Evolutionary conservation across 2,113 vertebrate genomes (phyloP).

Genomic region (Osmerus eperlanus): DNA sequence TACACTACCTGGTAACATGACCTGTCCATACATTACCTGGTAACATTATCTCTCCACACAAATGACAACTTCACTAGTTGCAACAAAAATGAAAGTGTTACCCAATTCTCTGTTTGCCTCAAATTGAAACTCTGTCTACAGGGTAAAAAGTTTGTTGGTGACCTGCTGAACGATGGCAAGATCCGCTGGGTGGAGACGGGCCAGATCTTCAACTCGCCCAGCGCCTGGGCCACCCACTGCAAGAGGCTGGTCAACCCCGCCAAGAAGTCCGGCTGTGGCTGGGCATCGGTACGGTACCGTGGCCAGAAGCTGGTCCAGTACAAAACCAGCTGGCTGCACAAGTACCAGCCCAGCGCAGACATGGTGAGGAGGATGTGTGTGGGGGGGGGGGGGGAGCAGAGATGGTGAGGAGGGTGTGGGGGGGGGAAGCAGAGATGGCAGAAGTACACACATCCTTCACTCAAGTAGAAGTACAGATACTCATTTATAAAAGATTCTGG

Average conservation of each 20-base stretch:
- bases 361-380: conserved; percentile 71
- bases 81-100: too few relatives aligned
- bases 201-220: conserved; percentile 93
- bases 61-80: too few relatives aligned
- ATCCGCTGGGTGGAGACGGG: conserved; percentile 95
- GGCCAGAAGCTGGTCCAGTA: conserved; percentile 96
- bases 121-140: conserved; percentile 46
- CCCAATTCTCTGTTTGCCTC: not conserved
- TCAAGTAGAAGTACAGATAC: too few relatives aligned
- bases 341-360: conserved; percentile 85
- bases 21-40: not conserved
- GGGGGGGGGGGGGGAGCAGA: not conserved
- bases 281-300: conserved; percentile 93
- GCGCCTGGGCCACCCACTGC: conserved; percentile 98
- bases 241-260: conserved; percentile 95
- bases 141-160: conserved; percentile 95
- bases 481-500: too few relatives aligned
- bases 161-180: conserved; percentile 88
- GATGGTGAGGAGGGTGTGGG: too few relatives aligned
- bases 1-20: not conserved
- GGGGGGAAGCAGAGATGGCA: too few relatives aligned
- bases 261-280: conserved; percentile 96
- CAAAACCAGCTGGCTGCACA: conserved; percentile 91
- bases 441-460: too few relatives aligned
- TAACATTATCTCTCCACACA: not conserved